phyloP scores from a whole-genome alignment of 1,140 invertebrate genomes.

The Drosophila triauraria region DNA sequence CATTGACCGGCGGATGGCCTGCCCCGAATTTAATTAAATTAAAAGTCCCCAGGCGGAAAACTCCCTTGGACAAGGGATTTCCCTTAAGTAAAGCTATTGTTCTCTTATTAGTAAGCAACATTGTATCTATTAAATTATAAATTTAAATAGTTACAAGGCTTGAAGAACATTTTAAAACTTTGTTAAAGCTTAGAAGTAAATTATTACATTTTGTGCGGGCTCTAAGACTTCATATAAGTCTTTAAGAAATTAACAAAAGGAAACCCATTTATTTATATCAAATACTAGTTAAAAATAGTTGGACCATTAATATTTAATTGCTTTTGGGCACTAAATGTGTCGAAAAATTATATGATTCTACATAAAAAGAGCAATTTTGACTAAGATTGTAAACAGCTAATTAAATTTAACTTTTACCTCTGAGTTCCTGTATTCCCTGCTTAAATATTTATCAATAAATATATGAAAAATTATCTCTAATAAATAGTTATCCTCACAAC shows the following conservation, averaged over 20 bases:
- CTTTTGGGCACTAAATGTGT: neutral
- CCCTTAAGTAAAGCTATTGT: neutral
- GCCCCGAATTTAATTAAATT: neutral
- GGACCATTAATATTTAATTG: neutral
- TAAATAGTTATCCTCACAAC: neutral
- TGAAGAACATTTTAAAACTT: no score
- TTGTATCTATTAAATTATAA: no score
- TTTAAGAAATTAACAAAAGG: no score
- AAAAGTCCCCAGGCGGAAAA: neutral
- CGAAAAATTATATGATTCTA: neutral
- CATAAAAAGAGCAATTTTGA: neutral
- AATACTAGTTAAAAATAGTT: no score
- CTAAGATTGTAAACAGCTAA: neutral
- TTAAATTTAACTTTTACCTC: neutral
- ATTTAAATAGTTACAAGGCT: no score
- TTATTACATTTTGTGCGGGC: no score
- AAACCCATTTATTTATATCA: no score
- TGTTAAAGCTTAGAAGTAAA: no score
- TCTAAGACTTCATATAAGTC: no score
- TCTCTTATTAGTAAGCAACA: no score
- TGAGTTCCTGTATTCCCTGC: neutral
- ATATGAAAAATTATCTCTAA: neutral
- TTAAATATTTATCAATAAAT: neutral
- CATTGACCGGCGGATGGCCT: conserved; percentile 39
- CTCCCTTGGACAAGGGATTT: neutral